Percentiles rank a stretch among this genome's conserved stretches.
These are phyloP conservation scores for Atractosteus spatula DNA, from an alignment of 2,113 vertebrate species.

Conservation along the genomic window DNA sequence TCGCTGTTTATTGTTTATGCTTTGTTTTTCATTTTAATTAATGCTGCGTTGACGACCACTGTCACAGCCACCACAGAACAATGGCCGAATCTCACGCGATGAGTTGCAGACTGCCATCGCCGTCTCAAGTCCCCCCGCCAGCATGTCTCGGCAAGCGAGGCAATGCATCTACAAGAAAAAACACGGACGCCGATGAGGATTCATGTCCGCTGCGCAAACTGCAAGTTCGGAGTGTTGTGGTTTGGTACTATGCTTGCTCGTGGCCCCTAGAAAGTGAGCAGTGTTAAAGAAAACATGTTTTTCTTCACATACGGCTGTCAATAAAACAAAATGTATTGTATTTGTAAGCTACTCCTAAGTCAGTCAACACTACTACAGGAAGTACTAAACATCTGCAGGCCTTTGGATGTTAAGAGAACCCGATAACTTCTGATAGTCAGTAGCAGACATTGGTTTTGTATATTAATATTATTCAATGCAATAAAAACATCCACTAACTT, in stretches of 20 bases:
- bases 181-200: not conserved
- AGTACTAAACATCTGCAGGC: no score
- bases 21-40: conserved; percentile 71
- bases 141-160: conserved; percentile 29
- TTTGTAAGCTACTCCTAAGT: not conserved
- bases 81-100: conserved; percentile 62
- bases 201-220: not conserved
- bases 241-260: not conserved
- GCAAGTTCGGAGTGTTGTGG: not conserved
- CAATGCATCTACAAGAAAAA: not conserved
- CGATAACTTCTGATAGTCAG: no score
- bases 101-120: conserved; percentile 33
- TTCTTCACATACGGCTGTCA: not conserved
- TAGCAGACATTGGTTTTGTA: no score
- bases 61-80: conserved; percentile 52
- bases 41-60: conserved; percentile 59
- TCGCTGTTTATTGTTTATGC: conserved; percentile 66
- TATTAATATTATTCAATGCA: no score
- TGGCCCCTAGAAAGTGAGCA: not conserved
- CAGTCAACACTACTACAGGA: not conserved
- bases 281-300: conserved; percentile 7
- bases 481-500: no score
- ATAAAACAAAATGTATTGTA: not conserved
- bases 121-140: conserved; percentile 41
- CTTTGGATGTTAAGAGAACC: no score